Evolutionary conservation across 2,888 invertebrate species (phyloP).

Genomic region (Oscheius sp.): DNA sequence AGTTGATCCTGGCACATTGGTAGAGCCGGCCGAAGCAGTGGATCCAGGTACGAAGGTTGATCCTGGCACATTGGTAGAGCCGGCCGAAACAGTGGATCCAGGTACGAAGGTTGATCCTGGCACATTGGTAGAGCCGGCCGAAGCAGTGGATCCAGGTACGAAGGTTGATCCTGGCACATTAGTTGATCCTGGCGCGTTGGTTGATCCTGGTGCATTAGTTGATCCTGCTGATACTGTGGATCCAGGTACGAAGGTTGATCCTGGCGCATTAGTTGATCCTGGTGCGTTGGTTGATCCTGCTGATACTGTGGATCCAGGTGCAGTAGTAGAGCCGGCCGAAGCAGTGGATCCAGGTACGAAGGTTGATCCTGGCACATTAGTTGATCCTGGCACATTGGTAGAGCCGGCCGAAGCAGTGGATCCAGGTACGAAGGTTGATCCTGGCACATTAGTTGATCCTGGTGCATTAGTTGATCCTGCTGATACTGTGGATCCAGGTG

Average conservation of each 20-base stretch:
- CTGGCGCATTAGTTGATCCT: too few species aligned
- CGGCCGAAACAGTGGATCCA: background rate
- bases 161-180: background rate
- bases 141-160: too few species aligned
- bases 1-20: background rate
- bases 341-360: too few species aligned
- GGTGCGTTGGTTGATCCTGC: too few species aligned
- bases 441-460: background rate
- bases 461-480: too few species aligned
- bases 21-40: background rate
- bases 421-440: background rate
- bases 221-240: background rate
- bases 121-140: too few species aligned
- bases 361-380: background rate
- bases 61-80: background rate
- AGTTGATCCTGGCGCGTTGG: too few species aligned
- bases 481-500: background rate
- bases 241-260: background rate
- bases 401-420: background rate
- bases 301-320: background rate
- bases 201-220: background rate
- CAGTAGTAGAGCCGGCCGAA: too few species aligned
- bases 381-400: too few species aligned
- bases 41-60: too few species aligned
- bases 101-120: background rate